Percentiles rank a stretch among this genome's conserved stretches.
Evolutionary conservation across 2,888 invertebrate species (phyloP).

Genomic region (Drosophila limbata): DNA sequence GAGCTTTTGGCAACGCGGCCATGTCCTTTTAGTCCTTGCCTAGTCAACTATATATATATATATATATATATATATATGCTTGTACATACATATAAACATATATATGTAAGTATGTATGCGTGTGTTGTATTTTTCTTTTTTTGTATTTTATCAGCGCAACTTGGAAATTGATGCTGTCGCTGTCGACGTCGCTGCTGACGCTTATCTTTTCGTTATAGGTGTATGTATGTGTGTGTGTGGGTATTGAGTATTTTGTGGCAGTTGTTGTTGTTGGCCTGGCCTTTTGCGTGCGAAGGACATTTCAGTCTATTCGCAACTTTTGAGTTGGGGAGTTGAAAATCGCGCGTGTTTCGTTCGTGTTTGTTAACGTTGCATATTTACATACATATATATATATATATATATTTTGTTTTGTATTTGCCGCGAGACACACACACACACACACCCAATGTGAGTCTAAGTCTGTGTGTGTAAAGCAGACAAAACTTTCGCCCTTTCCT

Average conservation of each 20-base stretch:
- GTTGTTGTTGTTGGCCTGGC: conserved; percentile 45
- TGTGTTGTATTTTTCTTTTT: conserved; percentile 2
- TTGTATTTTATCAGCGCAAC: conserved; percentile 48
- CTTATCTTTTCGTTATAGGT: conserved; percentile 32
- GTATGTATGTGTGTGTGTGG: conserved; percentile 20
- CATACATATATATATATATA: no score
- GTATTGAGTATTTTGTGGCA: conserved; percentile 55
- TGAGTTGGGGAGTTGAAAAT: conserved; percentile 80
- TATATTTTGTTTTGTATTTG: background rate
- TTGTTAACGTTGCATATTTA: conserved; percentile 32
- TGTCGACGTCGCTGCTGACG: conserved; percentile 43
- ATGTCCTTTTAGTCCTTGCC: conserved; percentile 56
- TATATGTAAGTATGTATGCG: conserved; percentile 6
- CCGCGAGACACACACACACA: conserved; percentile 11
- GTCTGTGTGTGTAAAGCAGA: conserved; percentile 17
- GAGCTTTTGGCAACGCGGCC: conserved; percentile 55
- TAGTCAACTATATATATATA: conserved; percentile 16
- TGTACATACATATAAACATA: background rate
- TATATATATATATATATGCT: conserved; percentile 4
- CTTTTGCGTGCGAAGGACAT: conserved; percentile 73
- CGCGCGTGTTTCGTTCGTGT: conserved; percentile 66
- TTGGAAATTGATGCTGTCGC: conserved; percentile 61
- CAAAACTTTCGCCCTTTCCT: background rate
- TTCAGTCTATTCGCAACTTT: conserved; percentile 81
- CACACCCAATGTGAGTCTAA: background rate